Conservation (phyloP, 2,888 invertebrate species). For the Meliscaeva auricollis region DNA sequence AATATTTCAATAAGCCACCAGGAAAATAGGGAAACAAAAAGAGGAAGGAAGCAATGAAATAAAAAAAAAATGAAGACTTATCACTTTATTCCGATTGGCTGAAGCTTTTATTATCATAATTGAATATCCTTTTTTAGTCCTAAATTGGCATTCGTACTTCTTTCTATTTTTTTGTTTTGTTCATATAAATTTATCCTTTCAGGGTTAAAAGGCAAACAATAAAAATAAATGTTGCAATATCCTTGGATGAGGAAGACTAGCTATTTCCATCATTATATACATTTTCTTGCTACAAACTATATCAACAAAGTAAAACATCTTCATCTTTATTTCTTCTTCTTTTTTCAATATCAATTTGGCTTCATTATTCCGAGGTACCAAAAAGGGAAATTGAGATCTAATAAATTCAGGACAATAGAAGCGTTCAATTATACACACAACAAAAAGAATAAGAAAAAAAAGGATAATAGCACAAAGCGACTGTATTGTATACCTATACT, state of each 20-base stretch:
- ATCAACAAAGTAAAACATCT: constrained; percentile 7
- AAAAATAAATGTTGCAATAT: constrained; percentile 36
- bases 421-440: constrained; percentile 71
- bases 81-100: constrained; percentile 69
- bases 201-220: constrained; percentile 52
- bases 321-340: background rate
- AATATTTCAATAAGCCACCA: too few relatives aligned
- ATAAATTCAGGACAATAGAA: constrained; percentile 72
- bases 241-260: constrained; percentile 6
- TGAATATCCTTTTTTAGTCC: constrained; percentile 53
- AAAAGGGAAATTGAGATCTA: constrained; percentile 73
- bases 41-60: background rate
- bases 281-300: constrained; percentile 33
- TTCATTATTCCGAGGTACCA: constrained; percentile 58
- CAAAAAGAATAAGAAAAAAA: background rate
- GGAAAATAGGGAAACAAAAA: too few relatives aligned
- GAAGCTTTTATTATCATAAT: constrained; percentile 61
- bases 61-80: constrained; percentile 16
- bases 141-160: constrained; percentile 21
- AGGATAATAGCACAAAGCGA: constrained; percentile 50
- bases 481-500: background rate
- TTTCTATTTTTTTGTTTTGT: background rate
- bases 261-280: background rate
- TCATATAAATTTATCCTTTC: constrained; percentile 28
- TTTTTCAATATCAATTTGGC: constrained; percentile 49